phyloP scores from a whole-genome alignment of 2,113 vertebrate genomes.

The Stigmatopora nigra region DNA sequence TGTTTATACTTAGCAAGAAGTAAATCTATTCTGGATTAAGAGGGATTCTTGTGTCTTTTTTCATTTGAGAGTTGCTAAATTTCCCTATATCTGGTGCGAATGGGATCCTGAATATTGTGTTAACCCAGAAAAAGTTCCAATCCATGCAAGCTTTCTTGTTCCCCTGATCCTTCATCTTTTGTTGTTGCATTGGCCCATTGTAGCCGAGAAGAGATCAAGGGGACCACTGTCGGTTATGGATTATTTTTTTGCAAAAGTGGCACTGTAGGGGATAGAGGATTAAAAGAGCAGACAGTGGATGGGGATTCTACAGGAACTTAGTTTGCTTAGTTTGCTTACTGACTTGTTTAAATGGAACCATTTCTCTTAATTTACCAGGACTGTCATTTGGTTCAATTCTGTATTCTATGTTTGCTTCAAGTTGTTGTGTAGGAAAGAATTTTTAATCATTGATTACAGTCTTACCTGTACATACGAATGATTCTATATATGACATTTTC shows the following conservation, averaged over 20 bases:
- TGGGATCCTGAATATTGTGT: conserved; percentile 60
- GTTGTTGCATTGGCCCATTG: conserved; percentile 63
- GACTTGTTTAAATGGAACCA: conserved; percentile 39
- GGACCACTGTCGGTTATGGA: conserved; percentile 63
- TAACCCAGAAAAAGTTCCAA: conserved; percentile 65
- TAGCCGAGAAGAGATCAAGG: conserved; percentile 61
- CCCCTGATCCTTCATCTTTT: conserved; percentile 63
- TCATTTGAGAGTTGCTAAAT: conserved; percentile 37
- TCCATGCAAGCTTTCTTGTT: conserved; percentile 58
- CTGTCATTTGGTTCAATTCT: conserved; percentile 3
- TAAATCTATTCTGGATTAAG: conserved; percentile 42
- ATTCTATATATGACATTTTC: too few species aligned
- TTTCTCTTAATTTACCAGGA: conserved; percentile 22
- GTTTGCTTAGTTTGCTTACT: conserved; percentile 32
- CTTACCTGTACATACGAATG: too few species aligned
- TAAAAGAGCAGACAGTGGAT: conserved; percentile 62
- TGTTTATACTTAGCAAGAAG: conserved; percentile 45
- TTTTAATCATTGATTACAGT: too few species aligned
- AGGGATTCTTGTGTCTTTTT: conserved; percentile 38
- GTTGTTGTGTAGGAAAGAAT: conserved; percentile 6
- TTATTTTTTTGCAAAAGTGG: conserved; percentile 61
- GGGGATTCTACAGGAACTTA: conserved; percentile 56
- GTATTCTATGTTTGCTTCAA: conserved; percentile 16
- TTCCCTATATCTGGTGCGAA: conserved; percentile 54
- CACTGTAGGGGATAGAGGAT: conserved; percentile 64